Conservation (phyloP, 2,113 vertebrate species). For the Grallaria varia region DNA sequence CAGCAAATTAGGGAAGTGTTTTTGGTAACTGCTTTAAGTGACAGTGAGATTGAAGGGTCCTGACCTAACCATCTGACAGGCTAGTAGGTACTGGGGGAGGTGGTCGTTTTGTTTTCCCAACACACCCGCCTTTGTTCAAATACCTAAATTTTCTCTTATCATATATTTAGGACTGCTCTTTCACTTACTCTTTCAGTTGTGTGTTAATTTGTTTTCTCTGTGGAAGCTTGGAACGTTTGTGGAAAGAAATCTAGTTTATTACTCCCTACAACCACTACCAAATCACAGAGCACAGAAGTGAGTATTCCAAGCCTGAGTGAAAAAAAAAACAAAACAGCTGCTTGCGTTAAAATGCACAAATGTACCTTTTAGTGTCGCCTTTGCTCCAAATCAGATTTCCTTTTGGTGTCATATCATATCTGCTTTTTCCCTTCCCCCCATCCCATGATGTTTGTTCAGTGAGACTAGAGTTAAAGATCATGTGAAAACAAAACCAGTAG, state of each 20-base stretch:
- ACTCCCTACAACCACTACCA: not conserved
- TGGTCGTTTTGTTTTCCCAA: not conserved
- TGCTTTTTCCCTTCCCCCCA: not conserved
- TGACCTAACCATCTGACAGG: not conserved
- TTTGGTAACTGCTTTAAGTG: not conserved
- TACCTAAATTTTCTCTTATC: not conserved
- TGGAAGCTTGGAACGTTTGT: not conserved
- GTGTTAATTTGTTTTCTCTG: not conserved
- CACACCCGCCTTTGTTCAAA: not conserved
- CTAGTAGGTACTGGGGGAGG: accelerated
- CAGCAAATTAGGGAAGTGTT: not conserved
- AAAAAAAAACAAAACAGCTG: constrained; percentile 1
- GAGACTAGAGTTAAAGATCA: not conserved
- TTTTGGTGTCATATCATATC: not conserved
- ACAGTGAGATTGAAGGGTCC: not conserved
- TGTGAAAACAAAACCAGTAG: not conserved
- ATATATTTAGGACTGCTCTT: not conserved
- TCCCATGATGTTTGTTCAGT: not conserved
- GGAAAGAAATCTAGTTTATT: constrained; percentile 1
- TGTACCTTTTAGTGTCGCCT: not conserved
- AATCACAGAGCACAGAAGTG: not conserved
- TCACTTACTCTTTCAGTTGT: not conserved
- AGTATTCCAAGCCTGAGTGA: not conserved
- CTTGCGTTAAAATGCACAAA: not conserved
- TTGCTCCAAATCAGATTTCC: not conserved